A percentile compares a stretch with the other conserved stretches of the same genome.
Evolutionary conservation across 2,113 vertebrate species (phyloP).

Genomic region (Amphiprion ocellaris): DNA sequence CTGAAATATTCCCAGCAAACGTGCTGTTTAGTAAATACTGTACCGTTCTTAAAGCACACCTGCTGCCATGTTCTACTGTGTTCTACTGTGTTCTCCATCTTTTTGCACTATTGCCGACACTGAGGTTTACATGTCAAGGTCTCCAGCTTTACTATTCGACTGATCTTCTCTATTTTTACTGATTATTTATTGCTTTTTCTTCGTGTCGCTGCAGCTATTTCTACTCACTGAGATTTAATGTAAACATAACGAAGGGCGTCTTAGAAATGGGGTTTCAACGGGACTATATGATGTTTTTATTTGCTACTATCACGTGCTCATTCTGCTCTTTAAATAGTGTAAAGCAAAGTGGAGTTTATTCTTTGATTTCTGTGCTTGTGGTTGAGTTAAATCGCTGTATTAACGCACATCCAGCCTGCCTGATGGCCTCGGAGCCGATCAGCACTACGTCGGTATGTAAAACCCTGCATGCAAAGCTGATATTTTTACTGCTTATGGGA

Average conservation of each 20-base stretch:
- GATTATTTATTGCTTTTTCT: constrained; percentile 35
- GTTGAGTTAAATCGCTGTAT: constrained; percentile 6
- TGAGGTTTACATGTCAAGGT: constrained; percentile 58
- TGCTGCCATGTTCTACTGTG: not conserved
- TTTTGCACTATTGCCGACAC: constrained; percentile 32
- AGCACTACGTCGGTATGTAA: constrained; percentile 1
- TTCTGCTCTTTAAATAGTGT: constrained; percentile 9
- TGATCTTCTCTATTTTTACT: not conserved
- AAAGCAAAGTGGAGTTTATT: constrained; percentile 11
- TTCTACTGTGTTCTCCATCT: constrained; percentile 24
- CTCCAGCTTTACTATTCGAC: constrained; percentile 49
- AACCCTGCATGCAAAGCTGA: constrained; percentile 45
- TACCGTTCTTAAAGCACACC: not conserved
- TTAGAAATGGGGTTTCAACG: not conserved
- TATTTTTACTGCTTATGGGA: not conserved
- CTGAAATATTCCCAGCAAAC: not conserved
- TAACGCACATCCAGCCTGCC: constrained; percentile 15
- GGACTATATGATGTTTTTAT: not conserved
- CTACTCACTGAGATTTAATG: not conserved
- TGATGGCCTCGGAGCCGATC: too few relatives aligned
- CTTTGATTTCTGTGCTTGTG: constrained; percentile 18
- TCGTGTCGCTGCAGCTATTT: not conserved
- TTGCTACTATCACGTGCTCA: not conserved
- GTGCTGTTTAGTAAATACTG: not conserved
- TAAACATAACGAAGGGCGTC: not conserved